Base-by-base conservation (phyloP, 1,140 invertebrate genomes). In the Bacillus rossius region DNA sequence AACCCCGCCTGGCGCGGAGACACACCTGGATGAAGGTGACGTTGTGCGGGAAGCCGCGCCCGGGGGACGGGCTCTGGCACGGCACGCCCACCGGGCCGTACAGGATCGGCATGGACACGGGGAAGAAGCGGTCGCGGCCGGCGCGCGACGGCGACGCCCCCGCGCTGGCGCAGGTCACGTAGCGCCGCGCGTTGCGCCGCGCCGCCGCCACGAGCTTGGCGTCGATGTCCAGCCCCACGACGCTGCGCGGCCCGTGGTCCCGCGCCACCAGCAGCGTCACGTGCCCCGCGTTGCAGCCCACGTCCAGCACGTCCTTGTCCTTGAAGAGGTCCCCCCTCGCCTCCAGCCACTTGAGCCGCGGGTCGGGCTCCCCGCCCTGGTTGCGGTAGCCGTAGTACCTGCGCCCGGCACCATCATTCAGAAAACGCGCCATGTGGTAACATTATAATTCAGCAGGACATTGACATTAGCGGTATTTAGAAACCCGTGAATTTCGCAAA, bases 251-350 rank as follows among this genome's bases (percentile, higher is more conserved):
- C 29, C 82, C 78, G 69, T 92, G 88, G 66, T 95, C 87, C 61
- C 89, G 80, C 0, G 93, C 96, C 48, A 99, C 79, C 1, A 72
- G 68, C 8, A 86, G 66, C 2, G 96, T 96, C 45, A 99, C 83
- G 70, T 96, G 91, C 2, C 97, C 97, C 63, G 94, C 89, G 79
- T 99, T 99, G 73, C 97, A 99, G 8, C 97, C 97, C 70, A 99
- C 92, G 70, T 99, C 97, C 40, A 99, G 78, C 20, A 99, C 86
- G 74, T 95, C 89, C 75, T 95, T 97, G 13, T 86, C 84, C 60
- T 85, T 77, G 72, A 99, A 98, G 69, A 97, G 81, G 64, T 96
- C 87, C 42, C 81, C 76, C 61, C 90, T 84, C 60, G 84, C 80
- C 41, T 81, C 79, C 64, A 99, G 89, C 50, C 87, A 84, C 61